phyloP scores from a whole-genome alignment of 1,140 invertebrate genomes.

The Drosophila grimshawi region DNA sequence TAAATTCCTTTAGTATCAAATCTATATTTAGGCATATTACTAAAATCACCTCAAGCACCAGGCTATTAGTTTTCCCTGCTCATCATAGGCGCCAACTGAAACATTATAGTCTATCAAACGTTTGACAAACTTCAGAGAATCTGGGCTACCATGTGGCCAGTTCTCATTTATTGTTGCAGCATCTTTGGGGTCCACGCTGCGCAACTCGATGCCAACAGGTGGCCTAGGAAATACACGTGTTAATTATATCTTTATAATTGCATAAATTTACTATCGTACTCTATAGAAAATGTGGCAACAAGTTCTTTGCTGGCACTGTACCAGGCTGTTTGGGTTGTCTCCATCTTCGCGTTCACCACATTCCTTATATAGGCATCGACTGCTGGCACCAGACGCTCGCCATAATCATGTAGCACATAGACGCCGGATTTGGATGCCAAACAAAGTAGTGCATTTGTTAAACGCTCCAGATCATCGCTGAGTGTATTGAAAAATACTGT shows the following conservation, averaged over 20 bases:
- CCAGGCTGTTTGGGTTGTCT: conserved; percentile 9
- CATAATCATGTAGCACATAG: not conserved
- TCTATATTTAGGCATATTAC: not conserved
- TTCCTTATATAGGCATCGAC: not conserved
- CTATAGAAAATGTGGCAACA: conserved; percentile 3
- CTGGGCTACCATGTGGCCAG: conserved; percentile 67
- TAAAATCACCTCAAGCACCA: conserved; percentile 67
- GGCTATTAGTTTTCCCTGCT: conserved; percentile 59
- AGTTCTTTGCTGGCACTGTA: conserved; percentile 19
- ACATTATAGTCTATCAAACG: conserved; percentile 51
- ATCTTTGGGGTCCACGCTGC: conserved; percentile 33
- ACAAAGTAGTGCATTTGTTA: conserved; percentile 12
- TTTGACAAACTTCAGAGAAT: conserved; percentile 57
- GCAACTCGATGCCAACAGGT: conserved; percentile 52
- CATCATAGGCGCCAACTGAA: conserved; percentile 64
- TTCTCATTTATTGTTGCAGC: conserved; percentile 58
- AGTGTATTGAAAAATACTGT: conserved; percentile 17
- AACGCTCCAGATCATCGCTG: conserved; percentile 11
- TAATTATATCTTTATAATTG: no score
- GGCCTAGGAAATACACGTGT: conserved; percentile 18
- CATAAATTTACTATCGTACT: conserved; percentile 1
- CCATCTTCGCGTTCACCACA: not conserved
- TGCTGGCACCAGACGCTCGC: not conserved
- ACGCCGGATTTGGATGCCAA: not conserved
- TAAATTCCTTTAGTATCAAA: no score